A percentile compares a stretch with the other conserved stretches of the same genome.
phyloP scores from a whole-genome alignment of 2,797 vertebrate genomes.

The Austrolebias charrua region DNA sequence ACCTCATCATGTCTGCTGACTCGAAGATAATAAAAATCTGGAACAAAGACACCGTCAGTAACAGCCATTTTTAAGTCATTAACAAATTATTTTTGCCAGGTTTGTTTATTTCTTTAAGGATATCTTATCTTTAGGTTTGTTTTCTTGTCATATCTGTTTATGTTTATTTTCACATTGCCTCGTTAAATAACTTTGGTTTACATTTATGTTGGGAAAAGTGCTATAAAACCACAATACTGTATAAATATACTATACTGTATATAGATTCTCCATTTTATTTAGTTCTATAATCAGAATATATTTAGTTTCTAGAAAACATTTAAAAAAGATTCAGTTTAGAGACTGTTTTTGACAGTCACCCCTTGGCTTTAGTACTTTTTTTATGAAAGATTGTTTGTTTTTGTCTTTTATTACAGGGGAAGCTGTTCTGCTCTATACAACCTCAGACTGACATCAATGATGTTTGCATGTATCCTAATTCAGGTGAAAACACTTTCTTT shows the following conservation, averaged over 20 bases:
- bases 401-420: conserved; percentile 81
- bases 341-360: too few relatives aligned
- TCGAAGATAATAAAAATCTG: conserved; percentile 97
- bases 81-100: neutral
- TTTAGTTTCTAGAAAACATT: too few relatives aligned
- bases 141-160: too few relatives aligned
- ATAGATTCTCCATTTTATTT: too few relatives aligned
- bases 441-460: conserved; percentile 92
- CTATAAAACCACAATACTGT: neutral
- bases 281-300: too few relatives aligned
- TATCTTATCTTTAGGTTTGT: too few relatives aligned
- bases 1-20: conserved; percentile 92
- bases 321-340: too few relatives aligned
- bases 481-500: conserved; percentile 77
- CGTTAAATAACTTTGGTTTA: too few relatives aligned
- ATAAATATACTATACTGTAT: neutral
- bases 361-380: too few relatives aligned
- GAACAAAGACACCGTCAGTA: conserved; percentile 89
- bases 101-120: neutral
- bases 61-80: neutral
- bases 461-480: conserved; percentile 91
- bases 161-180: too few relatives aligned
- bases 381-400: too few relatives aligned
- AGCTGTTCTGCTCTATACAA: conserved; percentile 92
- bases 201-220: too few relatives aligned